A percentile compares a stretch with the other conserved stretches of the same genome.
Evolutionary conservation across 2,888 invertebrate genomes (phyloP).

Genomic region (Lepidocyrtinus sp.): DNA sequence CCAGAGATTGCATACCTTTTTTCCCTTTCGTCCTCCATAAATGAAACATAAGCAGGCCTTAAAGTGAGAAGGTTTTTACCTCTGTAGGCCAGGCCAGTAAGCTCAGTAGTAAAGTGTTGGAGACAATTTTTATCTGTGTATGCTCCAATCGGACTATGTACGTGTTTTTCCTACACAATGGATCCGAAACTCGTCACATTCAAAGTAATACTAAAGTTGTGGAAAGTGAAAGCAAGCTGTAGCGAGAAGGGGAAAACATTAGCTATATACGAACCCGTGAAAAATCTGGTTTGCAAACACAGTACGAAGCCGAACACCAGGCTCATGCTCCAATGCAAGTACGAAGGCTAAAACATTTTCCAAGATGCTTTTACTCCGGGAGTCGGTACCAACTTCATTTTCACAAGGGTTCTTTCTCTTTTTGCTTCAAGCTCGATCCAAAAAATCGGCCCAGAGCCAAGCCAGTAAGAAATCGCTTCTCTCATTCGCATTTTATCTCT

Average conservation of each 20-base stretch:
- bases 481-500: conserved; percentile 47
- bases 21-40: background rate
- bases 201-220: too few relatives aligned
- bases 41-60: background rate
- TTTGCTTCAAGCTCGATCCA: conserved; percentile 24
- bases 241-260: background rate
- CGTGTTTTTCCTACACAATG: conserved; percentile 5
- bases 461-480: conserved; percentile 49
- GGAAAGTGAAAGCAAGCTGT: conserved; percentile 1
- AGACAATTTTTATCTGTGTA: conserved; percentile 29
- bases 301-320: background rate
- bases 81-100: background rate
- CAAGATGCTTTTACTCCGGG: conserved; percentile 7
- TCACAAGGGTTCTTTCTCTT: conserved; percentile 1
- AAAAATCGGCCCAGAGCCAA: conserved; percentile 70
- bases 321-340: background rate
- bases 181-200: too few relatives aligned
- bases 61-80: background rate
- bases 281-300: background rate
- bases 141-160: conserved; percentile 2
- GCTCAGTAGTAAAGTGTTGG: conserved; percentile 8
- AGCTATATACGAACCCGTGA: background rate
- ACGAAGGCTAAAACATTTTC: background rate
- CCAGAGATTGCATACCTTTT: background rate
- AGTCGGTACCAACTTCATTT: conserved; percentile 1